Evolutionary conservation across 2,888 invertebrate species (phyloP), one percentile per base, ranked within the genome.

Genomic region (Pyrgus malvae): DNA sequence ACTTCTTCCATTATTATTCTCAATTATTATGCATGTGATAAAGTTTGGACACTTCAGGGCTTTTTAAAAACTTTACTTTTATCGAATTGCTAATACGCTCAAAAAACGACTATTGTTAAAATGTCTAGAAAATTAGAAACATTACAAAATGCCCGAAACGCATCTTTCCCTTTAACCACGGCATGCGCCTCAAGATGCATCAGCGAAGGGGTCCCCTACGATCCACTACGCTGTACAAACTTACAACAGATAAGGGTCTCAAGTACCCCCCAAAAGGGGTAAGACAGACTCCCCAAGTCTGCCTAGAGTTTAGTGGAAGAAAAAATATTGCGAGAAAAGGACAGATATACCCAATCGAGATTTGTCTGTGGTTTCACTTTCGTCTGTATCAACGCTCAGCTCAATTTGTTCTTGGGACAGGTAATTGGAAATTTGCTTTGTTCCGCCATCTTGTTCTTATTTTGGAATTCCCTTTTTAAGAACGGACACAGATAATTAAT

Each of bases 221-320:
- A 85, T 79, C 81, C 86, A 87, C 87, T 88, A 83, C 83, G 76
- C 80, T 88, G 81, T 83, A 89, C 88, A 90, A 90, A 89, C 90
- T 89, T 90, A 83, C 82, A 75, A 82, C 83, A 84, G 89, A 88
- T 90, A 87, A 89, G 88, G 87, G 86, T 71, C 71, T 77, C 76
- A 83, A 87, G 88, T 83, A 83, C 86, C 86, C 86, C 88, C 88
- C 79, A 84, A 88, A 88, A 87, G 88, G 88, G 87, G 87, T 85
- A 89, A 89, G 89, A 89, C 80, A 80, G 73, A 68, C 84, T 76
- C 77, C 83, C 84, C 81, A 81, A 83, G 78, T 74, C 75, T 72
- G 66, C 79, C 84, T 83, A 83, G 83, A 82, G 83, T 81, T 81
- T 83, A 82, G 82, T 81, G 84, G 74, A 83, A 87, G 83, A 83